Evolutionary conservation across 2,797 vertebrate species (phyloP), one percentile per base, ranked within the genome.

Genomic region (Peromyscus attwateri): DNA sequence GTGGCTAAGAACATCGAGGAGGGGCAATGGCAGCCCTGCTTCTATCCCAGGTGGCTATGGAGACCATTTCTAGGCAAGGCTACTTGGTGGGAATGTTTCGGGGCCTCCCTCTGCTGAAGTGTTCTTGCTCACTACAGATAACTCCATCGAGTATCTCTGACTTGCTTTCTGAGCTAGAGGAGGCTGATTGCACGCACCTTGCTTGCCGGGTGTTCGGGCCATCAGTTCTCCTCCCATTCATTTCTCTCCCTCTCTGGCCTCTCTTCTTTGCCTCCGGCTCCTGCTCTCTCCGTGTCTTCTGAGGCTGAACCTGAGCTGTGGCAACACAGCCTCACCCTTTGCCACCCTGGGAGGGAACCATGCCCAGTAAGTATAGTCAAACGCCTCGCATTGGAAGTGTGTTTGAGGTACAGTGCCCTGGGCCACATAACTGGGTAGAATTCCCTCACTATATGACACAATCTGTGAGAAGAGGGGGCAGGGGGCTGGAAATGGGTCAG

Each of bases 171-270:
- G 21, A 25, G 12, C 57, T 89, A 4, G 57, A 83, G 57, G 55
- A 40, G 31, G 40, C 49, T 2, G 37, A 17, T 43, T n/a, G 31
- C n/a, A 25, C 6, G 25, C 5, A 43, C 76, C 27, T 75, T 23
- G 17, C 43, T 13, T 31, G 37, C 64, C 27, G 0, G 0, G 64
- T 16, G 17, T 23, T 55, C 40, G 0, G 27, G 40, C 6, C 49
- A 64, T 91, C 46, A 4, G 13, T 34, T 40, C 43, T 8, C 31
- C 43, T 8, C 31, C 23, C 0, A 0, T 23, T 3, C 25, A 13
- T 37, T 37, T 40, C 31, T 46, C 40, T 46, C 29, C 70, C 37
- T 89, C 0, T 9, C 17, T 16, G 23, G 37, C 29, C 27, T 27
- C 64, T 70, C 46, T 71, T 40, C n/a, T 68, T 82, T 31, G 19